A percentile compares a stretch with the other conserved stretches of the same genome.
Evolutionary conservation across 2,797 vertebrate genomes (phyloP).

Genomic region (Rhincodon typus): DNA sequence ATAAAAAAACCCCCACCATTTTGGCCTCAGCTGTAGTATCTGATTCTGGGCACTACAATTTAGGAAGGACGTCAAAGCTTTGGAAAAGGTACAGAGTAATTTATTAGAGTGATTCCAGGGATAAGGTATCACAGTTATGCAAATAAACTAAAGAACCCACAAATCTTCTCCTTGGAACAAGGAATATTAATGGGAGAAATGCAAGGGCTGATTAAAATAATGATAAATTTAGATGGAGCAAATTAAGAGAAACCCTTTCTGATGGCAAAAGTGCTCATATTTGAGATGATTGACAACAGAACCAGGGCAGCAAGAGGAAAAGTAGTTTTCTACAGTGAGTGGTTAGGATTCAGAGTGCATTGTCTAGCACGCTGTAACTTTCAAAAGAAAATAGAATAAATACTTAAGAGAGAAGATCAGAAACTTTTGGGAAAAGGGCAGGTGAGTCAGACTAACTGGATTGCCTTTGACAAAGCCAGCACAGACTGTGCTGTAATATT

Average conservation of each 20-base stretch:
- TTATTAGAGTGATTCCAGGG: not conserved
- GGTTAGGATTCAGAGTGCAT: not conserved
- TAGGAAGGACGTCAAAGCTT: not conserved
- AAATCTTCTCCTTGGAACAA: not conserved
- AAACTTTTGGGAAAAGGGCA: not conserved
- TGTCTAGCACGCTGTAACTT: not conserved
- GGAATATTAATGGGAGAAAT: not conserved
- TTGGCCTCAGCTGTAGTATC: not conserved
- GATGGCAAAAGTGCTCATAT: not conserved
- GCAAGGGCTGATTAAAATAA: not conserved
- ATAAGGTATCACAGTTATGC: not conserved
- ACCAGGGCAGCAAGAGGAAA: not conserved
- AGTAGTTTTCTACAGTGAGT: not conserved
- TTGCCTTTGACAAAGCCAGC: not conserved
- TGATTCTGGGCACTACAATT: not conserved
- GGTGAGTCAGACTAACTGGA: not conserved
- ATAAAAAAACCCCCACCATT: not conserved
- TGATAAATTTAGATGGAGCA: not conserved
- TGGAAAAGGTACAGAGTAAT: not conserved
- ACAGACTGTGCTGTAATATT: not conserved
- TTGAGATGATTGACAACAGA: not conserved
- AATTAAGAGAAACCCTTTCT: not conserved
- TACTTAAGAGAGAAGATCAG: not conserved
- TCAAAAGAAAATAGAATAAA: not conserved
- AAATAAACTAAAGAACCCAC: not conserved